phyloP scores from a whole-genome alignment of 2,797 vertebrate genomes.

The Lagodon rhomboides region DNA sequence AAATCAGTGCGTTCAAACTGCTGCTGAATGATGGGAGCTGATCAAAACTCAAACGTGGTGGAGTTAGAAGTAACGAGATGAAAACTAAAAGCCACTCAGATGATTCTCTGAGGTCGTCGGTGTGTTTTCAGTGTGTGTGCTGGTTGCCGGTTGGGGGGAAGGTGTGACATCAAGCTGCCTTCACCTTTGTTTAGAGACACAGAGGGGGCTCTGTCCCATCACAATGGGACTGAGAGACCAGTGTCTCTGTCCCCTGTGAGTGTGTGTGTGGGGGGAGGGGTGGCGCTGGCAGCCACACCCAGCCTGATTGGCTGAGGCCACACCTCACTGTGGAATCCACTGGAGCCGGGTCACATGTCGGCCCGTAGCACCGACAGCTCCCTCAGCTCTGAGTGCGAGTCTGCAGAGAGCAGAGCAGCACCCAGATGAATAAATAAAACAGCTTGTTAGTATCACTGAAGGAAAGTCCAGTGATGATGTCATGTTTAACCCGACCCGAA shows the following conservation, averaged over 20 bases:
- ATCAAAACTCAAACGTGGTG: no score
- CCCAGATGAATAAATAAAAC: background rate
- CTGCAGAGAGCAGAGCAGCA: background rate
- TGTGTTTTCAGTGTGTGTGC: slow-evolving; percentile 18
- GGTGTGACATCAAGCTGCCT: slow-evolving; percentile 65
- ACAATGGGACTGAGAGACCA: slow-evolving; percentile 62
- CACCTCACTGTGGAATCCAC: slow-evolving; percentile 85
- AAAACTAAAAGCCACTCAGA: background rate
- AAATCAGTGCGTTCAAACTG: no score
- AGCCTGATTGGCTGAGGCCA: slow-evolving; percentile 80
- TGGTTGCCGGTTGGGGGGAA: slow-evolving; percentile 36
- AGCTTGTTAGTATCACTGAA: background rate
- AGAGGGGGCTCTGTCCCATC: slow-evolving; percentile 77
- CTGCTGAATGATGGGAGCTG: no score
- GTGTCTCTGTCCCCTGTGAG: slow-evolving; percentile 47
- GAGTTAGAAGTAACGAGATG: background rate
- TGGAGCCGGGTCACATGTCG: slow-evolving; percentile 77
- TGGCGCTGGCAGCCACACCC: slow-evolving; percentile 82
- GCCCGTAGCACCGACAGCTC: slow-evolving; percentile 19
- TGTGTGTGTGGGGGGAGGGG: slow-evolving; percentile 49
- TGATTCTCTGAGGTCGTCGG: background rate
- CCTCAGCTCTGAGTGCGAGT: background rate
- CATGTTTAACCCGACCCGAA: background rate
- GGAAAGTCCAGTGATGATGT: background rate
- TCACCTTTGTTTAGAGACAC: slow-evolving; percentile 77